Percentiles rank a stretch among this genome's conserved stretches.
phyloP scores from a whole-genome alignment of 2,797 vertebrate species.

The Coregonus sp. region DNA sequence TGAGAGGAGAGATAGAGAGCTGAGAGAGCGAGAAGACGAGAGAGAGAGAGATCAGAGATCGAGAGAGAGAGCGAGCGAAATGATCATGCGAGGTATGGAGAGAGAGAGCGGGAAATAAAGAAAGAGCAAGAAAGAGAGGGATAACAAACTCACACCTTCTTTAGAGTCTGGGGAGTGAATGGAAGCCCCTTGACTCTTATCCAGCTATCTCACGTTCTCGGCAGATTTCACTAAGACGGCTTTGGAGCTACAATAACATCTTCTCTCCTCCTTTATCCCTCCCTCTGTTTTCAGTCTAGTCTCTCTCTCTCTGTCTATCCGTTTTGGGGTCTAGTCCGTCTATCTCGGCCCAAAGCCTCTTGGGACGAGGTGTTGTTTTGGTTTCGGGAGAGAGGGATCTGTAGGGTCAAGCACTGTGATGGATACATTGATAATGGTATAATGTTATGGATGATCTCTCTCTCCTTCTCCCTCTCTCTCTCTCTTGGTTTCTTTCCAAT shows the following conservation, averaged over 20 bases:
- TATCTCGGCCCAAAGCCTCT: slow-evolving; percentile 77
- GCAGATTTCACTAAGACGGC: slow-evolving; percentile 87
- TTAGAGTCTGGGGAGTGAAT: slow-evolving; percentile 78
- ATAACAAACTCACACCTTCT: slow-evolving; percentile 56
- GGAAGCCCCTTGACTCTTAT: slow-evolving; percentile 52
- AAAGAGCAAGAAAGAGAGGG: slow-evolving; percentile 34
- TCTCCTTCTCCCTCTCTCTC: background rate
- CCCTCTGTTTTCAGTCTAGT: slow-evolving; percentile 81
- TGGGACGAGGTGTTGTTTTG: slow-evolving; percentile 77
- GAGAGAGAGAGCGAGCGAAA: slow-evolving; percentile 18
- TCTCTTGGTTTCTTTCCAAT: background rate
- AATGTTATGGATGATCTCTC: slow-evolving; percentile 26
- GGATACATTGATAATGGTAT: slow-evolving; percentile 75
- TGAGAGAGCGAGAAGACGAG: too few relatives aligned
- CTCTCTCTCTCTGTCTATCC: slow-evolving; percentile 67
- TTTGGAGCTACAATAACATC: slow-evolving; percentile 89
- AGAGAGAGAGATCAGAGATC: too few relatives aligned
- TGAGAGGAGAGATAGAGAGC: too few relatives aligned
- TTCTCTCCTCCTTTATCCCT: slow-evolving; percentile 82
- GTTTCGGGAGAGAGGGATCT: slow-evolving; percentile 66
- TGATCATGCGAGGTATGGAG: slow-evolving; percentile 42
- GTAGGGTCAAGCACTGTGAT: slow-evolving; percentile 72
- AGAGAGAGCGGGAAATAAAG: background rate
- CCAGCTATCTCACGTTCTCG: slow-evolving; percentile 60
- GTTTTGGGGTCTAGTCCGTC: background rate